Evolutionary conservation across 2,888 invertebrate species (phyloP).

Genomic region (Pterostichus madidus): DNA sequence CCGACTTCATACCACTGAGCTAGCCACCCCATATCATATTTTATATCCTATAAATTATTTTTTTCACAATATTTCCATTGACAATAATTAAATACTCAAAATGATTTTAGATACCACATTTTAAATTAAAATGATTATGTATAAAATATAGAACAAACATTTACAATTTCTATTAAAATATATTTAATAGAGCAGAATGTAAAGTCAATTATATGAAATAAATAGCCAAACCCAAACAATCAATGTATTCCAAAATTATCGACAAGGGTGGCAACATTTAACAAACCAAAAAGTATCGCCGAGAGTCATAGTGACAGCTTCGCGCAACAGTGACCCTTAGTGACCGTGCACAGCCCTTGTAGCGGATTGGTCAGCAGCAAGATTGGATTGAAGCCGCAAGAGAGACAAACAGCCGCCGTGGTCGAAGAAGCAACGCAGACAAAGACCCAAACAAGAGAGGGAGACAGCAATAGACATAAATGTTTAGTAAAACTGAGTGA

Average conservation of each 20-base stretch:
- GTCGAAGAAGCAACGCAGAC: neutral
- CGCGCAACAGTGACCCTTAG: constrained; percentile 62
- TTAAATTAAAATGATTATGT: too few species aligned
- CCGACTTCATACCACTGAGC: too few species aligned
- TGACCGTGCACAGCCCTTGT: constrained; percentile 55
- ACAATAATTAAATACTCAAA: too few species aligned
- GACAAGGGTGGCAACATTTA: constrained; percentile 46
- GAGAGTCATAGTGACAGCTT: constrained; percentile 51
- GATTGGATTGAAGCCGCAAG: constrained; percentile 62
- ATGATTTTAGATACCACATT: too few species aligned
- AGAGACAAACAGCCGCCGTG: constrained; percentile 35
- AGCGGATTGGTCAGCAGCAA: constrained; percentile 57
- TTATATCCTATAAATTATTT: too few species aligned
- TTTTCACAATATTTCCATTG: too few species aligned
- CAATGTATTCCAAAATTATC: constrained; percentile 40
- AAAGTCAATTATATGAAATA: neutral
- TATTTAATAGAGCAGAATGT: neutral
- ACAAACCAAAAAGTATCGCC: constrained; percentile 52
- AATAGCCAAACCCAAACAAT: too few species aligned
- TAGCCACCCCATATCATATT: too few species aligned
- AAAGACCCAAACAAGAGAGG: constrained; percentile 18
- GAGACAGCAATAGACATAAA: constrained; percentile 29
- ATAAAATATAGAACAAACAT: too few species aligned
- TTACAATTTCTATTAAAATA: neutral
- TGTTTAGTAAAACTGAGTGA: constrained; percentile 47